A percentile compares a stretch with the other conserved stretches of the same genome.
These are phyloP conservation scores for Psilanteris sp. DNA, from an alignment of 1,140 invertebrate species.

Conservation along the genomic window DNA sequence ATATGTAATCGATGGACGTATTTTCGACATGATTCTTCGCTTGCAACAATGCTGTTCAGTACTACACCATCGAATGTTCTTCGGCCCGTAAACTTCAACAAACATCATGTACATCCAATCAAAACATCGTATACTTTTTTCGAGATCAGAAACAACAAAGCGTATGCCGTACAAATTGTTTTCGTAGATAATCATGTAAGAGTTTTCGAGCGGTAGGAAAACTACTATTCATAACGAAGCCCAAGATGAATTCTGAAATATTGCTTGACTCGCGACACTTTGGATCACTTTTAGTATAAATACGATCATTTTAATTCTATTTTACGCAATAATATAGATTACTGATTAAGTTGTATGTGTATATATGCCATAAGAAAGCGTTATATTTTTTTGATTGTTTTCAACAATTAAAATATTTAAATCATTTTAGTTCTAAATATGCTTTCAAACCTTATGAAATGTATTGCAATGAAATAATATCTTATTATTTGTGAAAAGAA, in stretches of 20 bases:
- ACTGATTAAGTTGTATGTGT: too few relatives aligned
- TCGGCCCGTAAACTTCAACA: too few relatives aligned
- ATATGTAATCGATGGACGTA: constrained; percentile 49
- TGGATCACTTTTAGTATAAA: constrained; percentile 14
- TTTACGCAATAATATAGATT: constrained; percentile 22
- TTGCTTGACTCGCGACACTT: constrained; percentile 7
- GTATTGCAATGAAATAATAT: too few relatives aligned
- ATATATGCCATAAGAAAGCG: too few relatives aligned
- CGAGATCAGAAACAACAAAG: too few relatives aligned
- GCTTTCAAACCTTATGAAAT: too few relatives aligned
- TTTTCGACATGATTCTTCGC: constrained; percentile 9
- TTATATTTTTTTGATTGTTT: too few relatives aligned
- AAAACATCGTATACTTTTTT: constrained; percentile 15
- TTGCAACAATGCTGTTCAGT: constrained; percentile 4
- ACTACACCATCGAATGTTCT: too few relatives aligned
- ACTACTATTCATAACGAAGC: constrained; percentile 9
- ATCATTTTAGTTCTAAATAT: too few relatives aligned
- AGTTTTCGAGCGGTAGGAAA: not conserved
- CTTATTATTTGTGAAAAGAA: too few relatives aligned
- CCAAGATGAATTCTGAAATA: constrained; percentile 3
- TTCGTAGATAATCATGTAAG: not conserved
- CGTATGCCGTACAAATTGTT: too few relatives aligned
- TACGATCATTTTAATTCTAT: constrained; percentile 7
- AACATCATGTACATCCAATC: not conserved
- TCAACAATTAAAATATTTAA: too few relatives aligned